Percentiles rank a stretch among this genome's conserved stretches.
Conservation (phyloP, 2,797 vertebrate species). For the Liasis olivaceus region DNA sequence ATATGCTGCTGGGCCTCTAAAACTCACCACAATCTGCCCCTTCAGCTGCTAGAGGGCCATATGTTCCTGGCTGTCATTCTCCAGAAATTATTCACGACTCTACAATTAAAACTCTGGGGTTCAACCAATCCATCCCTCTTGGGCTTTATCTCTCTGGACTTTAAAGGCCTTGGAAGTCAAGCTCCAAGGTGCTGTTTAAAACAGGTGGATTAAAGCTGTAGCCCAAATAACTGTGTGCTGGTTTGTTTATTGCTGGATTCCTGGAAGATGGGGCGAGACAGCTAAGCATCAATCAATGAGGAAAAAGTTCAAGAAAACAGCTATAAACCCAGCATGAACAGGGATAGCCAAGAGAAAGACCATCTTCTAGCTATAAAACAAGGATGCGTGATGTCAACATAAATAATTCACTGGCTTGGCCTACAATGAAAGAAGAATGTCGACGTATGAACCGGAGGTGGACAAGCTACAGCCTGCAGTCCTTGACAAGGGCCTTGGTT, state of each 20-base stretch:
- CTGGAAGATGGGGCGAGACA: conserved; percentile 13
- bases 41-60: neutral
- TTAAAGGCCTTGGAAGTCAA: neutral
- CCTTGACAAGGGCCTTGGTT: neutral
- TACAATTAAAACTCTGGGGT: neutral
- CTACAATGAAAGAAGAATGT: neutral
- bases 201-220: neutral
- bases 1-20: neutral
- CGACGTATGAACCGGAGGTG: neutral
- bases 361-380: neutral
- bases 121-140: neutral
- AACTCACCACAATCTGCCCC: neutral
- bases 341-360: neutral
- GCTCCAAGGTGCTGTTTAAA: neutral
- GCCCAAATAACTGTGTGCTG: neutral
- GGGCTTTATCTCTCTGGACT: neutral
- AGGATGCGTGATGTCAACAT: neutral
- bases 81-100: neutral
- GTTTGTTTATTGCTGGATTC: conserved; percentile 15
- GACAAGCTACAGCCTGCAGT: neutral
- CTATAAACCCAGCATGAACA: neutral
- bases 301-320: conserved; percentile 25
- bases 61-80: conserved; percentile 3
- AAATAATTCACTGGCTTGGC: neutral
- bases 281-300: neutral